Base-by-base conservation (phyloP, 2,797 vertebrate genomes). In the Sebastes diaconus region DNA sequence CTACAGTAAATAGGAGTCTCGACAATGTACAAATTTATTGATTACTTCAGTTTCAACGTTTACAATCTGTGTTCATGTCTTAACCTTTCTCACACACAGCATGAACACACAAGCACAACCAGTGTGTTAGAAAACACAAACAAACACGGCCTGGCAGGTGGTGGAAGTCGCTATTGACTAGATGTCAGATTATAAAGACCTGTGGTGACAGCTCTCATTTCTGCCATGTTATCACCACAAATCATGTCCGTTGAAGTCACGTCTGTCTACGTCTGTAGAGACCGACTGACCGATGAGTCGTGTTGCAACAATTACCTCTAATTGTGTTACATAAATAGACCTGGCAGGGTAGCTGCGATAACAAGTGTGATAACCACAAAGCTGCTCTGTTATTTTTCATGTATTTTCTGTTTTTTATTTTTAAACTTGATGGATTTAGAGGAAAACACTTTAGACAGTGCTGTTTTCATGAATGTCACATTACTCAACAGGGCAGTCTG, bases 151-250 rank as follows among this genome's bases (percentile, higher is more conserved):
- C 42, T 14, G 58, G 24, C 78, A 58, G 75, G 24, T 60, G 30
- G 18, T 20, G 36, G 54, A 65, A 14, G 55, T 1, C 50, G 20
- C 13, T 78, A 84, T 78, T 55, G 84, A 80, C 42, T 36, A 18
- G 27, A 7, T 75, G 63, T 81, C 60, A 50, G 14, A 10, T 73
- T 20, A 72, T 57, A 22, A n/a, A 68, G 32, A 36, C 10, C 14
- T 59, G 61, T 68, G 67, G 36, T 55, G 71, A 81, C 77, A 71
- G 66, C 18, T 36, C 32, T 80, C 52, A 73, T 59, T 27, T 24
- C 55, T 46, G 57, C 32, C 59, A 16, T 42, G 30, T 79, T 79
- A 73, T 72, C 30, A 71, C 18, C 18, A 52, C 14, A 66, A 54
- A 61, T 77, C 27, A 74, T 20, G 57, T 60, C 10, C 54, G 75